These are phyloP conservation scores for Gnathonemus echidnorhynchus DNA, from an alignment of 2,113 vertebrate genomes.

Conservation along the genomic window DNA sequence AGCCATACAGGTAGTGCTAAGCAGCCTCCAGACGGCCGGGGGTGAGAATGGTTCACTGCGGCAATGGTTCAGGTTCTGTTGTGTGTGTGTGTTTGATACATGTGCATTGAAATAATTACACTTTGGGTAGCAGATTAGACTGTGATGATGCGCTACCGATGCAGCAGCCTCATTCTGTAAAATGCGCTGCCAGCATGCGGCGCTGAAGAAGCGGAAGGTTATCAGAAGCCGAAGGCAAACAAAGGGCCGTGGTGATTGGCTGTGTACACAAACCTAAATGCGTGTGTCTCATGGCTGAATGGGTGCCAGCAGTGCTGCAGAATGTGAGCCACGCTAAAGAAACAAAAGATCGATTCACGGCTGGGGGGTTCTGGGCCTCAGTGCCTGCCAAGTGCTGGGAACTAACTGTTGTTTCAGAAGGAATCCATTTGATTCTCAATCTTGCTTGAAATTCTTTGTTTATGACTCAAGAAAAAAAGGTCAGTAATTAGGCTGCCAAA, in stretches of 20 bases:
- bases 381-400: slow-evolving; percentile 17
- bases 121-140: not conserved
- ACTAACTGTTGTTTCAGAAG: slow-evolving; percentile 30
- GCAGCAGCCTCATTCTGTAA: not conserved
- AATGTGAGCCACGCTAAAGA: slow-evolving; percentile 1
- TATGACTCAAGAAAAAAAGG: slow-evolving; percentile 40
- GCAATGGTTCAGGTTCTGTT: not conserved
- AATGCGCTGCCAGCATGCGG: not conserved
- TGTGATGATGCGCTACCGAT: not conserved
- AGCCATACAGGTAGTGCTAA: not conserved
- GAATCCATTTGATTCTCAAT: slow-evolving; percentile 28
- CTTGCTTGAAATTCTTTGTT: slow-evolving; percentile 28
- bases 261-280: not conserved
- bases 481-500: slow-evolving; percentile 21
- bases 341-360: slow-evolving; percentile 27
- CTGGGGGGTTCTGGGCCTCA: slow-evolving; percentile 8
- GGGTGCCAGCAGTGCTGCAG: slow-evolving; percentile 17
- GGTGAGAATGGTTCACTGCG: not conserved
- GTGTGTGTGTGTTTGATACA: not conserved
- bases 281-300: slow-evolving; percentile 1
- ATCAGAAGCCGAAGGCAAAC: not conserved
- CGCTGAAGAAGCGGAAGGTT: not conserved
- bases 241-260: not conserved
- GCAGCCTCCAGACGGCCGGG: not conserved
- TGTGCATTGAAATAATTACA: not conserved